Evolutionary conservation across 1,140 invertebrate species (phyloP).

Genomic region (Hyles euphorbiae): DNA sequence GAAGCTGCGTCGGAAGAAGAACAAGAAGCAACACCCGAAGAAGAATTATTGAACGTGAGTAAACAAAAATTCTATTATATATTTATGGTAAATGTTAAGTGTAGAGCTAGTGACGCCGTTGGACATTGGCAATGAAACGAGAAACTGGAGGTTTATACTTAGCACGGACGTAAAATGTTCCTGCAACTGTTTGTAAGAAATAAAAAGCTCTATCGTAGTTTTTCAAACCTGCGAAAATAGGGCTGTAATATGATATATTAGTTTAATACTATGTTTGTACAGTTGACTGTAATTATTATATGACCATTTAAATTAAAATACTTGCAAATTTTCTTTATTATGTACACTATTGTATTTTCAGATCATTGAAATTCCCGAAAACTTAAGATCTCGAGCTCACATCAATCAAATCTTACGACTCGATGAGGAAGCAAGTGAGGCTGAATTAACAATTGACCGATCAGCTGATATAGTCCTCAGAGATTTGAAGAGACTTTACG

Average conservation of each 20-base stretch:
- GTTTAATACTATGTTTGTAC: too few relatives aligned
- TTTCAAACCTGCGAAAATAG: neutral
- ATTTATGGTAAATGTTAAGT: neutral
- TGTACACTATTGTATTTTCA: slow-evolving; percentile 53
- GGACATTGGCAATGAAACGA: too few relatives aligned
- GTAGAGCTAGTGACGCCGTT: too few relatives aligned
- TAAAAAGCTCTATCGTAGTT: too few relatives aligned
- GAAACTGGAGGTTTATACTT: too few relatives aligned
- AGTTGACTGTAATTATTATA: neutral
- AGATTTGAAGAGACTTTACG: slow-evolving; percentile 92
- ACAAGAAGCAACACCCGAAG: slow-evolving; percentile 74
- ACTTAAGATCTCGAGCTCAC: slow-evolving; percentile 86
- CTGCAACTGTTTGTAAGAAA: too few relatives aligned
- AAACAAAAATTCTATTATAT: neutral
- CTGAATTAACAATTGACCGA: slow-evolving; percentile 83
- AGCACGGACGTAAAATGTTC: too few relatives aligned
- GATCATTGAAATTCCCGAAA: slow-evolving; percentile 84
- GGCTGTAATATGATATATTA: too few relatives aligned
- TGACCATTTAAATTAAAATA: neutral
- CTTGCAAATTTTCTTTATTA: neutral
- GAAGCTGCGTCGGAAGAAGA: slow-evolving; percentile 23
- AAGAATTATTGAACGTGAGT: slow-evolving; percentile 77
- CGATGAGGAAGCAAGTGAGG: slow-evolving; percentile 83
- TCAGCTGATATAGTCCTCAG: slow-evolving; percentile 86
- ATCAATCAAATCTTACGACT: slow-evolving; percentile 87